These are phyloP conservation scores for Amphipoea oculea DNA, from an alignment of 2,888 invertebrate genomes.

Conservation along the genomic window DNA sequence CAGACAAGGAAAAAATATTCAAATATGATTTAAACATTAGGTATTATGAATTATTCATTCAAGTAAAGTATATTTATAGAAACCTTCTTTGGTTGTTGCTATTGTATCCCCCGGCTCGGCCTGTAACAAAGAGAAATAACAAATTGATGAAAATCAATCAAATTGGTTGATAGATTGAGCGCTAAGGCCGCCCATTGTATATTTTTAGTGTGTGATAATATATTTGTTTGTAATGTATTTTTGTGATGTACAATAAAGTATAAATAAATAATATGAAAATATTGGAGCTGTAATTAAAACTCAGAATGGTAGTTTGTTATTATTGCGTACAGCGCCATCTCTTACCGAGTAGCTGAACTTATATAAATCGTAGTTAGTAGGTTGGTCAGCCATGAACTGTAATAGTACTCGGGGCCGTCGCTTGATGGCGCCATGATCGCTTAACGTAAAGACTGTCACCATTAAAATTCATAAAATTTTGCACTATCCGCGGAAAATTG, in stretches of 20 bases:
- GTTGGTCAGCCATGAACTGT: slow-evolving; percentile 81
- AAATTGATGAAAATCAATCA: too few relatives aligned
- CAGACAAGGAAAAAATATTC: slow-evolving; percentile 55
- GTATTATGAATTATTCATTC: too few relatives aligned
- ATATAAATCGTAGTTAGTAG: slow-evolving; percentile 70
- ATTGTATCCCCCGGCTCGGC: slow-evolving; percentile 94
- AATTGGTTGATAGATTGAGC: too few relatives aligned
- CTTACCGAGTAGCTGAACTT: slow-evolving; percentile 87
- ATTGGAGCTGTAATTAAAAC: neutral
- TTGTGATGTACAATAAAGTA: too few relatives aligned
- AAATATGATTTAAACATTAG: neutral
- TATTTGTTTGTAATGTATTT: too few relatives aligned
- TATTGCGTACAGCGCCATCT: slow-evolving; percentile 81
- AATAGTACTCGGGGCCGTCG: slow-evolving; percentile 89
- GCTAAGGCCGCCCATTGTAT: too few relatives aligned
- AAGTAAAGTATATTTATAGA: slow-evolving; percentile 21
- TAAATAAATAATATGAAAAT: neutral
- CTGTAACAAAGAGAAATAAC: slow-evolving; percentile 83
- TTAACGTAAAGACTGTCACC: slow-evolving; percentile 93
- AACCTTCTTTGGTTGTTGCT: slow-evolving; percentile 97
- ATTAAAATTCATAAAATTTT: slow-evolving; percentile 88
- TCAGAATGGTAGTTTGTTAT: neutral
- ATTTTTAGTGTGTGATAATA: too few relatives aligned
- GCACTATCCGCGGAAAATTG: slow-evolving; percentile 65
- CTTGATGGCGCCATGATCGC: slow-evolving; percentile 91